Percentiles rank a stretch among this genome's conserved stretches.
Evolutionary conservation across 2,113 vertebrate species (phyloP).

Genomic region (Ophiodon elongatus): DNA sequence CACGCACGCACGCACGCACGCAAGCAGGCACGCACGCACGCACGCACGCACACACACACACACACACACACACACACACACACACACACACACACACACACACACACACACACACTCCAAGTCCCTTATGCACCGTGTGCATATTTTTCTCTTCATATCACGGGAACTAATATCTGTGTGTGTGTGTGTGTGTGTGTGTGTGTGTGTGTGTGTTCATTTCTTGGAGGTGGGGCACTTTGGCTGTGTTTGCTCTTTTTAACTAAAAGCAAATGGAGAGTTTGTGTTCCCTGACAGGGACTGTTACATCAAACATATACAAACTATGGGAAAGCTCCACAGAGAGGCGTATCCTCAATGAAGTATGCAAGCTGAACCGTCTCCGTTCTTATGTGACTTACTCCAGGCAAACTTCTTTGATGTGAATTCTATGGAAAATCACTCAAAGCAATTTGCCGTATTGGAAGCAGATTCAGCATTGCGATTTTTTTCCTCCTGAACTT

Average conservation of each 20-base stretch:
- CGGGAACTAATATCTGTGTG: not conserved
- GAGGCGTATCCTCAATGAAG: slow-evolving; percentile 14
- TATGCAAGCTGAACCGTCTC: slow-evolving; percentile 1
- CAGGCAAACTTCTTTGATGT: slow-evolving; percentile 47
- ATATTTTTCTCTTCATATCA: slow-evolving; percentile 21
- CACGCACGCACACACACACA: not conserved
- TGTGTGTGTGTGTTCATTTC: not conserved
- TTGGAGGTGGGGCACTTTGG: not conserved
- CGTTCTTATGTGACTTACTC: slow-evolving; percentile 41
- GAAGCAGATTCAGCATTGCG: slow-evolving; percentile 35
- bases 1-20: too few species aligned
- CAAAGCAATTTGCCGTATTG: slow-evolving; percentile 28
- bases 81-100: not conserved
- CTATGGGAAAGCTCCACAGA: slow-evolving; percentile 14
- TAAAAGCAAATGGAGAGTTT: slow-evolving; percentile 45
- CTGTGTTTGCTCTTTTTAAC: slow-evolving; percentile 37
- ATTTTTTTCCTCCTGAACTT: slow-evolving; percentile 22
- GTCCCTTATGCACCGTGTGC: slow-evolving; percentile 16
- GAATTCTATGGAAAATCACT: slow-evolving; percentile 47
- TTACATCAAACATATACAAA: slow-evolving; percentile 40
- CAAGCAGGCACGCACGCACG: too few species aligned
- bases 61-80: not conserved
- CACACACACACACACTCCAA: not conserved
- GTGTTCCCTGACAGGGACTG: slow-evolving; percentile 11
- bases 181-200: not conserved